phyloP scores from a whole-genome alignment of 2,888 invertebrate genomes.

The Drosophila lutescens region DNA sequence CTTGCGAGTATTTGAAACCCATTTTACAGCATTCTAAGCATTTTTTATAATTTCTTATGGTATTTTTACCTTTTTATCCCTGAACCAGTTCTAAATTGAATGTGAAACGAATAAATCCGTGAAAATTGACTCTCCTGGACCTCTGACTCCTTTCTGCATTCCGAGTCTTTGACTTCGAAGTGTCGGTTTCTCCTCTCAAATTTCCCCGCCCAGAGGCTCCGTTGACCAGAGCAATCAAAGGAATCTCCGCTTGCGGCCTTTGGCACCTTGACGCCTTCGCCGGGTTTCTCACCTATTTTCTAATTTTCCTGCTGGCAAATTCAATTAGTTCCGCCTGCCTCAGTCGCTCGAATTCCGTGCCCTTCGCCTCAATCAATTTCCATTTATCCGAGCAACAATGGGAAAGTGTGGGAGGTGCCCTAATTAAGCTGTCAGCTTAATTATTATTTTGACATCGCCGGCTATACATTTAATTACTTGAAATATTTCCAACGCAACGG shows the following conservation, averaged over 20 bases:
- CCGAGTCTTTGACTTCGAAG: not conserved
- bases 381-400: slow-evolving; percentile 40
- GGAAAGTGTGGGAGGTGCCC: slow-evolving; percentile 19
- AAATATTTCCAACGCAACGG: slow-evolving; percentile 58
- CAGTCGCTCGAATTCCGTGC: not conserved
- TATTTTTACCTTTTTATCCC: not conserved
- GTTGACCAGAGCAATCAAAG: slow-evolving; percentile 33
- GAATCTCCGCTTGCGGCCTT: slow-evolving; percentile 28
- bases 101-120: not conserved
- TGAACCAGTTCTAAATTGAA: not conserved
- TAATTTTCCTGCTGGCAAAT: slow-evolving; percentile 49
- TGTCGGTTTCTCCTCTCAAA: not conserved
- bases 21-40: accelerated
- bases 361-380: slow-evolving; percentile 54
- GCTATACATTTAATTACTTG: slow-evolving; percentile 68
- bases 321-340: slow-evolving; percentile 58
- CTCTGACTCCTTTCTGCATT: not conserved
- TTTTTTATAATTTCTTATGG: too few species aligned
- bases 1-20: too few species aligned
- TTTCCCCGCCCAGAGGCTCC: not conserved
- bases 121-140: not conserved
- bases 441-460: slow-evolving; percentile 70
- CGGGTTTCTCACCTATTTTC: slow-evolving; percentile 32
- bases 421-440: slow-evolving; percentile 73
- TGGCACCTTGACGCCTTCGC: slow-evolving; percentile 42